Percentiles rank a stretch among this genome's conserved stretches.
Conservation (phyloP, 2,113 vertebrate genomes). For the Bothrops jararaca region DNA sequence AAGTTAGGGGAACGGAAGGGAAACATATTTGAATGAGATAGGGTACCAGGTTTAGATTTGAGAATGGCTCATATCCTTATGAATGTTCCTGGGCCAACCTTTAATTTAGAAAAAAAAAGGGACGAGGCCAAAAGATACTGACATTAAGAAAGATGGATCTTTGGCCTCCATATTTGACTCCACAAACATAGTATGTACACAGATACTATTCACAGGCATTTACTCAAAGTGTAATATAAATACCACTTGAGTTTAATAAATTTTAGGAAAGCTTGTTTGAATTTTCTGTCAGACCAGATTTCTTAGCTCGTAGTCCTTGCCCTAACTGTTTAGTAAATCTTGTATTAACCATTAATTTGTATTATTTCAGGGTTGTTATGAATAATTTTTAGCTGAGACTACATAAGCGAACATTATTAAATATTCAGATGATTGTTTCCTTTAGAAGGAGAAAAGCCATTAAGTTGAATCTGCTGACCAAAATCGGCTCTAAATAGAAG, state of each 20-base stretch:
- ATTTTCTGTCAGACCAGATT: neutral
- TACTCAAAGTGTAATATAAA: neutral
- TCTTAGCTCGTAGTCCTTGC: neutral
- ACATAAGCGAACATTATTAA: constrained; percentile 26
- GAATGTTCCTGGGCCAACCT: neutral
- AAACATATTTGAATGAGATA: neutral
- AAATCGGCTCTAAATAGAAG: constrained; percentile 40
- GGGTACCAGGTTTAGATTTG: neutral
- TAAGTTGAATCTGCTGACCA: constrained; percentile 58
- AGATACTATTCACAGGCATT: neutral
- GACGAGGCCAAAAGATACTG: neutral
- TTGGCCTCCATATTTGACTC: neutral
- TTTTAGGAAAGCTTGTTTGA: constrained; percentile 15
- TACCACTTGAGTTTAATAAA: neutral
- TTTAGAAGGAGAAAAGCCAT: constrained; percentile 60
- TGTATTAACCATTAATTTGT: constrained; percentile 39
- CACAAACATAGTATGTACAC: neutral
- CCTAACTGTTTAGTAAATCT: neutral
- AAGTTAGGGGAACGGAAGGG: neutral
- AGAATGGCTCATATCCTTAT: neutral
- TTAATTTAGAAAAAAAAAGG: neutral
- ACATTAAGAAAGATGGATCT: neutral
- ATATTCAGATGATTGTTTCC: neutral
- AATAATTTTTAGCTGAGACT: constrained; percentile 5
- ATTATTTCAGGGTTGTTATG: neutral